Conservation (phyloP, 2,113 vertebrate genomes). For the Eolophus roseicapilla region DNA sequence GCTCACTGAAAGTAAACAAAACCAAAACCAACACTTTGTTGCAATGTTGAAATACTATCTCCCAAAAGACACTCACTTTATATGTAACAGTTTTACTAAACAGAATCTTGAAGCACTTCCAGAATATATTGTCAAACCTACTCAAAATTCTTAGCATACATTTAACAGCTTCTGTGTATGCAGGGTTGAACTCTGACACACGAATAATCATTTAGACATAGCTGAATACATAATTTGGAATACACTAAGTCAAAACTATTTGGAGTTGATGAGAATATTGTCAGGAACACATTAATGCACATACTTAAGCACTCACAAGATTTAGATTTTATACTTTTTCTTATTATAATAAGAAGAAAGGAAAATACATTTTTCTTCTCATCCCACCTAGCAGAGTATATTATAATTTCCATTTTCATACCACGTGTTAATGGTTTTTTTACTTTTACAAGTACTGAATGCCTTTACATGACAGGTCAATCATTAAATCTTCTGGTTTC, state of each 20-base stretch:
- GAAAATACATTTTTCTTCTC: not conserved
- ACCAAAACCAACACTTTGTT: not conserved
- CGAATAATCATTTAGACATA: not conserved
- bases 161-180: not conserved
- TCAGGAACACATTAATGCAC: not conserved
- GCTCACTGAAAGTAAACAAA: not conserved
- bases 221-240: not conserved
- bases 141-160: not conserved
- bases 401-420: not conserved
- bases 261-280: not conserved
- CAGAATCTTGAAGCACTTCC: not conserved
- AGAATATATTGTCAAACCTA: not conserved
- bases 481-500: not conserved
- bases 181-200: not conserved
- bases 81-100: not conserved
- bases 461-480: not conserved
- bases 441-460: not conserved
- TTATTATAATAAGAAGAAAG: not conserved
- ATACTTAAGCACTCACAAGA: not conserved
- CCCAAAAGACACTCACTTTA: not conserved
- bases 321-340: not conserved
- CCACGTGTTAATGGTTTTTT: not conserved
- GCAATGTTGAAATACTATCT: not conserved
- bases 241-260: not conserved
- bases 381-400: not conserved